Conservation (phyloP, 2,797 vertebrate genomes). For the Astyanax mexicanus region DNA sequence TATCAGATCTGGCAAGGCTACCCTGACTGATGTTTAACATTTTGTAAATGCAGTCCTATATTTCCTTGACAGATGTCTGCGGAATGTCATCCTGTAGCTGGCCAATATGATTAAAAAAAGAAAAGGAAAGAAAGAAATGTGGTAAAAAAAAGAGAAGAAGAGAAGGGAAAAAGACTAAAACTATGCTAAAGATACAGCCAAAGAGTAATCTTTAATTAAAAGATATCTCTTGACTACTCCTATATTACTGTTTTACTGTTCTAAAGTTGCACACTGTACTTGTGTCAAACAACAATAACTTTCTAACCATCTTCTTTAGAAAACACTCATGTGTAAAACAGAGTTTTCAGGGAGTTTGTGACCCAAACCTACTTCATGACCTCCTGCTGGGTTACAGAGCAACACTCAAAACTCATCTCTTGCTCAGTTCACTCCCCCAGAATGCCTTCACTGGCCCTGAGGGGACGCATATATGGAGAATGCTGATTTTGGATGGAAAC, state of each 20-base stretch:
- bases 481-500: neutral
- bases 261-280: conserved; percentile 8
- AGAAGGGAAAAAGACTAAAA: neutral
- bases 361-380: conserved; percentile 20
- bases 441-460: conserved; percentile 42
- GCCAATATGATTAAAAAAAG: conserved; percentile 64
- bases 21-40: conserved; percentile 72
- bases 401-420: conserved; percentile 17
- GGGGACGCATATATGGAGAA: neutral
- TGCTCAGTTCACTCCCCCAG: conserved; percentile 1
- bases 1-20: conserved; percentile 67
- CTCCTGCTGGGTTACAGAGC: conserved; percentile 9
- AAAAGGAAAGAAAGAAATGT: conserved; percentile 14
- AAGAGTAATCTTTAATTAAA: too few relatives aligned
- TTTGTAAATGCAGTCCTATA: conserved; percentile 73
- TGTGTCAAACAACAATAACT: conserved; percentile 7
- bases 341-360: conserved; percentile 18
- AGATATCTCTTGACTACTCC: too few relatives aligned
- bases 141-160: neutral
- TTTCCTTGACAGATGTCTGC: conserved; percentile 78
- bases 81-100: conserved; percentile 71
- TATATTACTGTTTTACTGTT: neutral
- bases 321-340: conserved; percentile 7
- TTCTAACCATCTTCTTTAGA: neutral
- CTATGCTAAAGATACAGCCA: neutral